A percentile compares a stretch with the other conserved stretches of the same genome.
Conservation (phyloP, 2,888 invertebrate species). For the Drosophila demipolita region DNA sequence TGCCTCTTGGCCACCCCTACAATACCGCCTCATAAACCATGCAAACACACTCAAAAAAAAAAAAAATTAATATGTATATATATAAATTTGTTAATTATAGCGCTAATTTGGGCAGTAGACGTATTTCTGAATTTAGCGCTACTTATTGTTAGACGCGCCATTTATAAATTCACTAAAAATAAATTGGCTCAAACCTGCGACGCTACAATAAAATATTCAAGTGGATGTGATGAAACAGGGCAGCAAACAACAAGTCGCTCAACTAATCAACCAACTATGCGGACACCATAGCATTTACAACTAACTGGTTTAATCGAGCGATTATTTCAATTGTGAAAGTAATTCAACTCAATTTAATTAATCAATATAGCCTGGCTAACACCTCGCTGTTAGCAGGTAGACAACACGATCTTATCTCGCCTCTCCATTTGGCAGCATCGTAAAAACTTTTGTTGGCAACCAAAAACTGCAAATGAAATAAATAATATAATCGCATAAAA, state of each 20-base stretch:
- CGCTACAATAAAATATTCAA: slow-evolving; percentile 13
- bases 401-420: slow-evolving; percentile 34
- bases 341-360: slow-evolving; percentile 22
- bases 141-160: slow-evolving; percentile 67
- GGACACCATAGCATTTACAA: neutral
- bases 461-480: neutral
- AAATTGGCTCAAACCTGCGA: slow-evolving; percentile 59
- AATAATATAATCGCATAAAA: slow-evolving; percentile 10
- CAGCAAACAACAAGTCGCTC: neutral
- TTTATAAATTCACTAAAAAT: slow-evolving; percentile 74
- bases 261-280: neutral
- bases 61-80: neutral
- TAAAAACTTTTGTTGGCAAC: slow-evolving; percentile 28
- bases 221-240: slow-evolving; percentile 29
- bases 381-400: neutral
- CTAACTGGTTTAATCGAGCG: neutral
- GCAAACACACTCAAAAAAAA: neutral
- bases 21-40: slow-evolving; percentile 26
- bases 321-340: slow-evolving; percentile 10
- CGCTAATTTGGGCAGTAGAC: slow-evolving; percentile 64
- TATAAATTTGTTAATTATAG: slow-evolving; percentile 65
- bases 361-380: slow-evolving; percentile 26
- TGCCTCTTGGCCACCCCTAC: slow-evolving; percentile 3
- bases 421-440: slow-evolving; percentile 13
- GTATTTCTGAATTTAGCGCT: slow-evolving; percentile 67